Evolutionary conservation across 1,140 invertebrate genomes (phyloP), one percentile per base, ranked within the genome.

Genomic region (Pachyrhynchus sulphureomaculatus): DNA sequence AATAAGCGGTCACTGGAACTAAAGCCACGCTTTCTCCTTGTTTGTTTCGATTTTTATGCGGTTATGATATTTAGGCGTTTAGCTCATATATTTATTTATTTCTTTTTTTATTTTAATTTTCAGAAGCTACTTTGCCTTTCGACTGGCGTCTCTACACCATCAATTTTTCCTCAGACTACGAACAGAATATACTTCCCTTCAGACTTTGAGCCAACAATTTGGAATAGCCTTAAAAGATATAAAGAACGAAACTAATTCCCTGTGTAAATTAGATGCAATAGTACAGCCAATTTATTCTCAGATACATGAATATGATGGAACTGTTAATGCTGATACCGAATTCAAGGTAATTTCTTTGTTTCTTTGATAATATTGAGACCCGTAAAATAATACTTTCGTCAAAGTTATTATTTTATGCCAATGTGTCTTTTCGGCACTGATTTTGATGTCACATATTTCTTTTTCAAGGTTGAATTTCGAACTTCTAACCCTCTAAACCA

Each of bases 41-140:
- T n/a, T n/a, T n/a, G n/a, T n/a, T n/a, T n/a, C n/a, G n/a, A n/a
- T n/a, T n/a, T n/a, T n/a, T n/a, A n/a, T n/a, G n/a, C n/a, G n/a
- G n/a, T n/a, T n/a, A n/a, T n/a, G n/a, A n/a, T n/a, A n/a, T n/a
- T n/a, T n/a, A n/a, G n/a, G n/a, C n/a, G n/a, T n/a, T n/a, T n/a
- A n/a, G n/a, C n/a, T n/a, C n/a, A n/a, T n/a, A n/a, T n/a, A n/a
- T n/a, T n/a, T n/a, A n/a, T n/a, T n/a, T n/a, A n/a, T n/a, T n/a
- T n/a, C n/a, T n/a, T n/a, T n/a, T n/a, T n/a, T n/a, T n/a, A n/a
- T n/a, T n/a, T n/a, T n/a, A 15, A 39, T 66, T 75, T 77, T 41
- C 70, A 85, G 84, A 75, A 89, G 86, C 72, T 89, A 85, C 68
- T 90, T 87, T 68, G 84, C 85, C 56, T 89, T 88, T 74, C 86